These are phyloP conservation scores for Dorcus hopei DNA, from an alignment of 2,888 invertebrate species.

Conservation along the genomic window DNA sequence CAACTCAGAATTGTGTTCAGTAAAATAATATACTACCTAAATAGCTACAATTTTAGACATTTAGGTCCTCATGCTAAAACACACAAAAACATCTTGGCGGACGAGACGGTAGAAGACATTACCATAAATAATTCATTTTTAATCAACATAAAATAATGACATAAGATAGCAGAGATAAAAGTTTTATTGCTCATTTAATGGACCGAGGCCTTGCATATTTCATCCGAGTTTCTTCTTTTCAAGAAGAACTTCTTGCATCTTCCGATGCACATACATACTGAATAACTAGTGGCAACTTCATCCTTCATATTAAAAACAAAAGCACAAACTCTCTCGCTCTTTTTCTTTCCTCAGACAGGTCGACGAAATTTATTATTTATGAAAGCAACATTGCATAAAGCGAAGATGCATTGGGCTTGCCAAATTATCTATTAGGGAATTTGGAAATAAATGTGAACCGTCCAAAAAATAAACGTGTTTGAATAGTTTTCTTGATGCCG, in stretches of 20 bases:
- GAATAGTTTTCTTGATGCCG: not conserved
- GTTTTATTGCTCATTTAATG: slow-evolving; percentile 10
- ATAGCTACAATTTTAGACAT: no score
- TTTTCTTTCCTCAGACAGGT: not conserved
- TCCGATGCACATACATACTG: not conserved
- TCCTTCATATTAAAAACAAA: not conserved
- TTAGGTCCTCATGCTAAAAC: no score
- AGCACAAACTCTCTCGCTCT: not conserved
- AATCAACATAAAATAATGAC: slow-evolving; percentile 18
- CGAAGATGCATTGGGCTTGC: not conserved
- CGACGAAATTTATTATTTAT: not conserved
- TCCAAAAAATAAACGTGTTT: not conserved
- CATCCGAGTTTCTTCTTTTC: no score
- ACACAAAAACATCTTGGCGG: no score
- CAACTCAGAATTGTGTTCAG: no score
- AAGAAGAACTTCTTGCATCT: no score
- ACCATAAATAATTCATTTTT: slow-evolving; percentile 20
- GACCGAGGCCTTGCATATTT: slow-evolving; percentile 3
- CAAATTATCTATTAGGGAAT: not conserved
- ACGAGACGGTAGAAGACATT: no score
- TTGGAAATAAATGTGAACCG: not conserved
- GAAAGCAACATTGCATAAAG: not conserved
- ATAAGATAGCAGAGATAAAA: not conserved
- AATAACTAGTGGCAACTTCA: not conserved
- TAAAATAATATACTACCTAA: no score